Percentiles rank a stretch among this genome's conserved stretches.
Evolutionary conservation across 2,113 vertebrate genomes (phyloP).

Genomic region (Nerophis lumbriciformis): DNA sequence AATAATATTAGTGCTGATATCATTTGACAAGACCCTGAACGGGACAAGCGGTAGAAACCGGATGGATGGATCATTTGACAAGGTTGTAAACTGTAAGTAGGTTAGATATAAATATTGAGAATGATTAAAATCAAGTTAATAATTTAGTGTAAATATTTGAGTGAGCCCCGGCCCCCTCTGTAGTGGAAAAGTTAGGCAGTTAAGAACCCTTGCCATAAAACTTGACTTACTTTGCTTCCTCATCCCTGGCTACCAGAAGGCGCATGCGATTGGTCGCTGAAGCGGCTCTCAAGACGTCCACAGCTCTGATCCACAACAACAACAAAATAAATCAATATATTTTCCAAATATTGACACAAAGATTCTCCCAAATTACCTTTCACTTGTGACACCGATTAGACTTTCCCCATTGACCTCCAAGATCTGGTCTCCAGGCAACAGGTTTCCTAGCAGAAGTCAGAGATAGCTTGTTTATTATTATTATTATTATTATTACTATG

Average conservation of each 20-base stretch:
- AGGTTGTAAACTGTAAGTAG: no score
- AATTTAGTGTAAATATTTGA: no score
- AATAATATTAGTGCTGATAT: no score
- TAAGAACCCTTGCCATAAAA: neutral
- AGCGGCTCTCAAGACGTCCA: constrained; percentile 82
- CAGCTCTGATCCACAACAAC: constrained; percentile 68
- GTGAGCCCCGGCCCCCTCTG: no score
- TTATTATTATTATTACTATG: no score
- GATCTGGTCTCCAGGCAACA: constrained; percentile 87
- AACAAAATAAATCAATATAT: neutral
- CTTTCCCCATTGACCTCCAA: constrained; percentile 87
- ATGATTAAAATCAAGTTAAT: no score
- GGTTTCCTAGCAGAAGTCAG: constrained; percentile 70
- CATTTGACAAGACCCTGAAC: no score
- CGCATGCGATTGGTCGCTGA: constrained; percentile 86
- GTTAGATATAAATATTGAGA: no score
- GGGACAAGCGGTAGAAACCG: no score
- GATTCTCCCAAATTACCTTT: constrained; percentile 69
- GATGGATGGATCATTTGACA: no score
- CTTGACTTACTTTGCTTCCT: constrained; percentile 79
- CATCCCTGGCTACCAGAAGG: constrained; percentile 83
- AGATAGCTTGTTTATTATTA: neutral
- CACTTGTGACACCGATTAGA: constrained; percentile 81
- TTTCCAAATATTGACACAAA: neutral
- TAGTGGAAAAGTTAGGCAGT: no score